Evolutionary conservation across 2,888 invertebrate species (phyloP), one percentile per base, ranked within the genome.

Genomic region (Rotaria socialis): DNA sequence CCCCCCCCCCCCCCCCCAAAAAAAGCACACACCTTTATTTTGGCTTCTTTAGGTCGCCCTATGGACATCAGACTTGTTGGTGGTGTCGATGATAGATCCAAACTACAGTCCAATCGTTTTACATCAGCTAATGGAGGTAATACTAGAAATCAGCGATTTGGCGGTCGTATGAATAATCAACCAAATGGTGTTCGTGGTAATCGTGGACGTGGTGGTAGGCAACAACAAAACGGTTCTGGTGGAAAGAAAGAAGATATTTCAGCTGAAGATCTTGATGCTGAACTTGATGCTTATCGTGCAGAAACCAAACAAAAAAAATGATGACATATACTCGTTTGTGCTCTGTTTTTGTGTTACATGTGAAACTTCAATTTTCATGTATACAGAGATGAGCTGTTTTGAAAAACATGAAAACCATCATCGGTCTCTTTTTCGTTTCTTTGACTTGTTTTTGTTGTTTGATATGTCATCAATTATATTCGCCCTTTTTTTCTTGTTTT

Each of bases 21-120:
- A 35, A 35, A 35, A 35, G 35, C 2, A 35, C 10, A 52, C 27
- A 24, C 0, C 14, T 0, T 24, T 11, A 35, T 80, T 27, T 55
- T 47, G 27, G 24, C 2, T 43, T 35, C 2, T 43, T 35, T 50
- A 86, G 86, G 86, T 56, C 86, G 86, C 43, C 75, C 86, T 14
- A 86, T 86, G 86, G 84, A 86, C 41, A 86, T 86, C 22, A 84
- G 60, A 27, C 47, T 86, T 19, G 84, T 85, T 2, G 84, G 80
- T 14, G 10, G 43, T 47, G 11, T 24, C 24, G 24, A 47, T 43
- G n/a, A 43, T 80, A 19, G n/a, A 14, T 8, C 80, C 0, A 80
- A 24, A 80, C 43, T 19, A 47, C 75, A 75, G 43, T 8, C 19
- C 7, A 80, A 80, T 47, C 86, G 47, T 55, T 74, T 67, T 85